Evolutionary conservation across 1,140 invertebrate species (phyloP), one percentile per base, ranked within the genome.

Genomic region (Potamilus streckersoni): DNA sequence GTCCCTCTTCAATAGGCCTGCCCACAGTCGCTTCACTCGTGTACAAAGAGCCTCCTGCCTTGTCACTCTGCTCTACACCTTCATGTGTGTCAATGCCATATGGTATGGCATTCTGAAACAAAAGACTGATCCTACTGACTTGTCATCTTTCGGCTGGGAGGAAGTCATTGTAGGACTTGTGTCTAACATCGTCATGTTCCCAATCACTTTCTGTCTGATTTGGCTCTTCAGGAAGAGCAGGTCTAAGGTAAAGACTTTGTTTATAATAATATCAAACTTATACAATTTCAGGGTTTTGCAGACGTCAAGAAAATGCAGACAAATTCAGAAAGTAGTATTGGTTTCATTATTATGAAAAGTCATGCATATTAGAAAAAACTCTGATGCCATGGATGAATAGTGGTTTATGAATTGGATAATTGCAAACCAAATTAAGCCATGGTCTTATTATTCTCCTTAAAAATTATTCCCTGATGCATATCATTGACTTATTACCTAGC

Each of bases 91-190:
- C 60, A 87, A 86, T 73, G 83, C 86, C 31, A 83, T 88, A 73
- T 89, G 86, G 85, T 89, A 89, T 71, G 87, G 87, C 0, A 23
- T 86, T 2, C 69, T 87, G 58, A 85, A 88, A 71, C 77, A 74
- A 6, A 71, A 63, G 13, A 78, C 79, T 38, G 61, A 17, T 63
- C 71, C 62, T 19, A 71, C 69, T 19, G 73, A 23, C 14, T 63
- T 60, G 59, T 66, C 38, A 49, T 49, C 38, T 14, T 84, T 89
- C 72, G 83, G 84, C 0, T 88, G 85, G 86, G 83, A 86, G 65
- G 86, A 88, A 73, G 72, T 89, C 19, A 76, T 86, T 23, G 79
- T 89, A 19, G 86, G 84, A 2, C 69, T 88, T 13, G 76, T 84
- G 16, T 84, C 84, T 27, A 86, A 80, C 63, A 57, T 85, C 0